Conservation (phyloP, 2,797 vertebrate genomes). For the Muscicapa striata region DNA sequence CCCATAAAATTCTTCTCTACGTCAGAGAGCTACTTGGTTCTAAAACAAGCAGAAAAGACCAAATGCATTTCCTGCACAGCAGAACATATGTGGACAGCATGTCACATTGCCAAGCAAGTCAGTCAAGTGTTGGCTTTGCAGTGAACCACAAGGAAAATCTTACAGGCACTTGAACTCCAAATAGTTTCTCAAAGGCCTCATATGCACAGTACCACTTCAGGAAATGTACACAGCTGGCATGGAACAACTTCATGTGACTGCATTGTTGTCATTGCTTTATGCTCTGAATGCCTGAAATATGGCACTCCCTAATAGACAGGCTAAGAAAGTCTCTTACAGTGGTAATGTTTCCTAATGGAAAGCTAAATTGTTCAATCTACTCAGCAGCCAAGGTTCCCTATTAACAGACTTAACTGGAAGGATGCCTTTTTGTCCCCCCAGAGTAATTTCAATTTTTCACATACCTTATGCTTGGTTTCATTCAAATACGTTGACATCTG, state of each 20-base stretch:
- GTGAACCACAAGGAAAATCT: neutral
- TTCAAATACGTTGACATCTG: neutral
- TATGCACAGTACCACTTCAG: slow-evolving; percentile 25
- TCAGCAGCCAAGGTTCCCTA: neutral
- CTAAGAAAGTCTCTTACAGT: neutral
- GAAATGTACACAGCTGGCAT: slow-evolving; percentile 7
- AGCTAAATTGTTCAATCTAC: slow-evolving; percentile 21
- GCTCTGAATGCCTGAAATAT: slow-evolving; percentile 39
- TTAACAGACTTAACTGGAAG: neutral
- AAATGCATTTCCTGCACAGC: neutral
- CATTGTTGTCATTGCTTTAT: slow-evolving; percentile 58
- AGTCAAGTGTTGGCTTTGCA: slow-evolving; percentile 30
- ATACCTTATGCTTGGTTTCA: neutral
- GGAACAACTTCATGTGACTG: slow-evolving; percentile 40
- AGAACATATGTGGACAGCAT: neutral
- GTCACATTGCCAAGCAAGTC: neutral
- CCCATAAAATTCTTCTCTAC: neutral
- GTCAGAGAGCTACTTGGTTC: neutral
- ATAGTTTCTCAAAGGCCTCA: neutral
- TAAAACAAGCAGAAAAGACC: neutral
- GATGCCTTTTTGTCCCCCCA: neutral
- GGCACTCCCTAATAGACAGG: slow-evolving; percentile 27
- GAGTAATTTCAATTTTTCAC: neutral
- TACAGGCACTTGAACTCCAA: neutral
- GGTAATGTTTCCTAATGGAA: slow-evolving; percentile 48